Evolutionary conservation across 92 coral and sea anemone species (phyloP).

Genomic region (Scolanthus callimorphus): DNA sequence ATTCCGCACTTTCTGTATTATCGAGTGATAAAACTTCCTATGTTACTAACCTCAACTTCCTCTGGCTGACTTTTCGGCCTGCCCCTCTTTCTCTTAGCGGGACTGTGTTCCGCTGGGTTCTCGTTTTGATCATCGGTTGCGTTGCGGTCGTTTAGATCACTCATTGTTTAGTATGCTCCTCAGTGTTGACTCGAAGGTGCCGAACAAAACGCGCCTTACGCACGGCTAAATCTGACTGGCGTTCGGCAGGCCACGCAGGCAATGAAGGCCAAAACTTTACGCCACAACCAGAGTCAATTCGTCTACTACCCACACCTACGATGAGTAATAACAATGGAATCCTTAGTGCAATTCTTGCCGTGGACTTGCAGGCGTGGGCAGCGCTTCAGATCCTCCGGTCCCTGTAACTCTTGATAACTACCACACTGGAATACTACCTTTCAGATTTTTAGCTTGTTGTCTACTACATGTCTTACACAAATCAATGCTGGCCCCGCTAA

Average conservation of each 20-base stretch:
- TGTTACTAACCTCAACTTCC: conserved; percentile 42
- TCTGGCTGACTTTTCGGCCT: conserved; percentile 69
- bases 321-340: conserved; percentile 69
- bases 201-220: background rate
- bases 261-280: background rate
- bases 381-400: no score
- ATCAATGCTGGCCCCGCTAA: conserved; percentile 72
- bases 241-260: no score
- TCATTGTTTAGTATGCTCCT: conserved; percentile 25
- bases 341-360: background rate
- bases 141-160: background rate
- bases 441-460: conserved; percentile 65
- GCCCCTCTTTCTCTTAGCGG: conserved; percentile 73
- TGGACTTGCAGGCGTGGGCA: background rate
- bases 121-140: conserved; percentile 23
- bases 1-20: background rate
- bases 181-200: background rate
- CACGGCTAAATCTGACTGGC: no score
- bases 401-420: background rate
- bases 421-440: conserved; percentile 40
- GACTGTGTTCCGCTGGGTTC: conserved; percentile 25
- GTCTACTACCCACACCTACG: conserved; percentile 21
- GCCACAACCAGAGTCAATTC: background rate
- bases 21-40: conserved; percentile 9
- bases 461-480: conserved; percentile 50